Evolutionary conservation across 2,113 vertebrate genomes (phyloP).

Genomic region (Merops nubicus): DNA sequence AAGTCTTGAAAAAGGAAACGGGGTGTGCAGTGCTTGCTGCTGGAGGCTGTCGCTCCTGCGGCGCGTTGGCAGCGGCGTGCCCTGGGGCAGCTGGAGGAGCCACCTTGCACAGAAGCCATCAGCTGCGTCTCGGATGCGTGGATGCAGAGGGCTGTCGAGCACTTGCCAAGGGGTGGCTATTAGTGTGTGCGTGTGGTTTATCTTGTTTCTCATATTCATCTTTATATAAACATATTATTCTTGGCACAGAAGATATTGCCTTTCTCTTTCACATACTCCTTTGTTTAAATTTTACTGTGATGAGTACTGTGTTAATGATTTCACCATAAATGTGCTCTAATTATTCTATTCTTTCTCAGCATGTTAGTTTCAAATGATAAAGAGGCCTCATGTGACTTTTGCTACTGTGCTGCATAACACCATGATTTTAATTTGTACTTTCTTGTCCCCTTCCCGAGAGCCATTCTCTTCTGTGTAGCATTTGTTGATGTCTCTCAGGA

Average conservation of each 20-base stretch:
- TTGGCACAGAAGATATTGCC: not conserved
- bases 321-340: not conserved
- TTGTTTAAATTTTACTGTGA: not conserved
- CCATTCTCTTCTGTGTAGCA: fast-evolving
- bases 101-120: not conserved
- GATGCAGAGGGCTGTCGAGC: not conserved
- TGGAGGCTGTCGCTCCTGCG: not conserved
- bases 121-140: not conserved
- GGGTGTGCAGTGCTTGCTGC: not conserved
- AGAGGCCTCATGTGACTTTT: not conserved
- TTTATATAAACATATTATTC: not conserved
- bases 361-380: not conserved
- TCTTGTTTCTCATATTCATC: not conserved
- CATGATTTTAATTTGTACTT: not conserved
- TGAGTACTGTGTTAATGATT: not conserved
- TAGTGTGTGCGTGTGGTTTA: not conserved
- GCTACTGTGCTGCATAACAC: not conserved
- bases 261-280: not conserved
- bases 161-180: not conserved
- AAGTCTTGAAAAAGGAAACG: not conserved
- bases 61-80: not conserved
- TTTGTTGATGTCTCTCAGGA: not conserved
- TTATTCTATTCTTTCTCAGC: not conserved
- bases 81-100: not conserved
- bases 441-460: not conserved